Conservation (phyloP, 1,140 invertebrate species). For the Drosophila bipectinata region DNA sequence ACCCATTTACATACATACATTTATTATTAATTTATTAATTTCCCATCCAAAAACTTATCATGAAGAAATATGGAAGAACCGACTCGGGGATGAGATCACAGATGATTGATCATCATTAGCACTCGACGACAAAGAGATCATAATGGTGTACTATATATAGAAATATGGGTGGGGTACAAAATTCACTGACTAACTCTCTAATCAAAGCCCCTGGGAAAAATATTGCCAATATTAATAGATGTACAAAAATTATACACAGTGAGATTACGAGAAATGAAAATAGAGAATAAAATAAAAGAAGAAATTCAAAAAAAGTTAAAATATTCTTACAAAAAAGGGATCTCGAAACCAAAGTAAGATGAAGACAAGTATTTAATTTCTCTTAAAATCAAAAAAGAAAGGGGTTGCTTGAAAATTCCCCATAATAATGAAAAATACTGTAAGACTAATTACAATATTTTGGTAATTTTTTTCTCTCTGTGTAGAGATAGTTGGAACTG, state of each 20-base stretch:
- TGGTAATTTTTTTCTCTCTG: too few relatives aligned
- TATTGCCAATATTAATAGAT: conserved; percentile 2
- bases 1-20: conserved; percentile 9
- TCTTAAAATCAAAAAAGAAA: too few relatives aligned
- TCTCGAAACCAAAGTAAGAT: too few relatives aligned
- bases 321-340: too few relatives aligned
- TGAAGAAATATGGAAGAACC: conserved; percentile 5
- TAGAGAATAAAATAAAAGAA: too few relatives aligned
- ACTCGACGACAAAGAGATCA: conserved; percentile 15
- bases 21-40: conserved; percentile 14
- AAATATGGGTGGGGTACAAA: neutral
- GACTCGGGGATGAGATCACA: conserved; percentile 41
- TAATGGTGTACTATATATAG: conserved; percentile 3
- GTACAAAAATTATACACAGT: neutral
- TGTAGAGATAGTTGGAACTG: neutral
- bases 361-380: too few relatives aligned
- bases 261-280: neutral
- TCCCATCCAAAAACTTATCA: neutral
- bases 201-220: conserved; percentile 5
- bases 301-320: too few relatives aligned
- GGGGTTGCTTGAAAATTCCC: too few relatives aligned
- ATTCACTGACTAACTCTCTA: conserved; percentile 51
- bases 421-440: neutral
- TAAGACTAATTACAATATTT: neutral
- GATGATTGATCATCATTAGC: conserved; percentile 38